Conservation (phyloP, 2,888 invertebrate genomes). For the Lasioglossum pauxillum region DNA sequence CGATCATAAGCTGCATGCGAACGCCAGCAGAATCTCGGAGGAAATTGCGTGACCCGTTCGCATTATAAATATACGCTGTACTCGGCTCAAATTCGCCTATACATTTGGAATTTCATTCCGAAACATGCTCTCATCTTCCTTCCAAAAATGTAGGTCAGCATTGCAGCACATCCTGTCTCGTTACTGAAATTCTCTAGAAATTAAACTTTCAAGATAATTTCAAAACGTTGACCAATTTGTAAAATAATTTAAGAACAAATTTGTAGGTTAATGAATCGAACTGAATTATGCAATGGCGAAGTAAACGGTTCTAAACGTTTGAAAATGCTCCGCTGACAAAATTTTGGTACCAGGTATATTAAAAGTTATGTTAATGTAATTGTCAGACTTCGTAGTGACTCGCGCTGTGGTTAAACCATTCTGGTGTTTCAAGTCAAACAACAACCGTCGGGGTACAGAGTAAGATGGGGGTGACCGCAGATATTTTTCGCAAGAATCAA, state of each 20-base stretch:
- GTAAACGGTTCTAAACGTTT: too few relatives aligned
- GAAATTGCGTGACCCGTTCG: conserved; percentile 69
- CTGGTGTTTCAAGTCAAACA: too few relatives aligned
- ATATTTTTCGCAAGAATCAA: too few relatives aligned
- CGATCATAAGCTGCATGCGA: conserved; percentile 78
- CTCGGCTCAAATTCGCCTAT: conserved; percentile 22
- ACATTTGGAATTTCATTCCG: conserved; percentile 8
- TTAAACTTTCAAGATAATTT: neutral
- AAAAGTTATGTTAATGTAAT: neutral
- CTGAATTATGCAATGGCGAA: neutral
- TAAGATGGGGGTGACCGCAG: too few relatives aligned
- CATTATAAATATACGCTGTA: conserved; percentile 54
- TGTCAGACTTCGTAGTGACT: too few relatives aligned
- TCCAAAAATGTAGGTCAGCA: neutral
- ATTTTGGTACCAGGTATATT: neutral
- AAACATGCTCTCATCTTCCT: neutral
- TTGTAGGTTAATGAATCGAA: neutral
- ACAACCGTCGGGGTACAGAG: too few relatives aligned
- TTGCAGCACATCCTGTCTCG: neutral
- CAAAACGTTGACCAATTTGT: neutral
- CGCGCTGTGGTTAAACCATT: too few relatives aligned
- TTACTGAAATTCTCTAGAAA: neutral
- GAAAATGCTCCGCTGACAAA: too few relatives aligned
- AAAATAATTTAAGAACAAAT: neutral
- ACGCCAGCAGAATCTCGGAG: conserved; percentile 67